Evolutionary conservation across 2,113 vertebrate genomes (phyloP).

Genomic region (Indicator indicator): DNA sequence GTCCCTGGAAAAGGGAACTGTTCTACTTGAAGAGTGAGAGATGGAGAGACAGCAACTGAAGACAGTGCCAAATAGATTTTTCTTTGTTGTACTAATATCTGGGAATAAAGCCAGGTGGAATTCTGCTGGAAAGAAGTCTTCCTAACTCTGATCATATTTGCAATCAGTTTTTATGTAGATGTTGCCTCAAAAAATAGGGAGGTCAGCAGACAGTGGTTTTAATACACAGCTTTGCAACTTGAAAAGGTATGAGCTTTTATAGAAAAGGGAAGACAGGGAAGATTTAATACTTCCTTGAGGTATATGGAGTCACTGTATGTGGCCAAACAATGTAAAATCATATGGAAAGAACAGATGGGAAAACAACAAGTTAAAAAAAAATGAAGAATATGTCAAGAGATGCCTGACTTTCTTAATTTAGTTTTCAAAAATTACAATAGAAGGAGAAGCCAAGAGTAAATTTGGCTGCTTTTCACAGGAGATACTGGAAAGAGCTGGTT

Average conservation of each 20-base stretch:
- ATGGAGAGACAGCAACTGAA: constrained; percentile 8
- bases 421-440: background rate
- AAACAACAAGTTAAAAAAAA: background rate
- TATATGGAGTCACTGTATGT: background rate
- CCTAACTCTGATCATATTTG: constrained; percentile 47
- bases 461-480: background rate
- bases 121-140: constrained; percentile 51
- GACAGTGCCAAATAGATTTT: constrained; percentile 18
- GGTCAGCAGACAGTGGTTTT: constrained; percentile 23
- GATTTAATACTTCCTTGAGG: constrained; percentile 3
- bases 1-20: background rate
- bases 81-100: constrained; percentile 31
- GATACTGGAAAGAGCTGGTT: background rate
- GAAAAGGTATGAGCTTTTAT: background rate
- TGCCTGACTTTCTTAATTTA: background rate
- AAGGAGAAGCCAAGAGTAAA: background rate
- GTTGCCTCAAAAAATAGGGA: constrained; percentile 28
- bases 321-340: background rate
- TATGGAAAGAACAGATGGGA: background rate
- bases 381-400: background rate
- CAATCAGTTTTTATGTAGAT: constrained; percentile 61
- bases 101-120: constrained; percentile 56
- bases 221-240: constrained; percentile 6
- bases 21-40: background rate
- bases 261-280: background rate